Percentiles rank a stretch among this genome's conserved stretches.
These are phyloP conservation scores for Parazoanthus swiftii DNA, from an alignment of 92 coral and sea anemone species.

Conservation along the genomic window DNA sequence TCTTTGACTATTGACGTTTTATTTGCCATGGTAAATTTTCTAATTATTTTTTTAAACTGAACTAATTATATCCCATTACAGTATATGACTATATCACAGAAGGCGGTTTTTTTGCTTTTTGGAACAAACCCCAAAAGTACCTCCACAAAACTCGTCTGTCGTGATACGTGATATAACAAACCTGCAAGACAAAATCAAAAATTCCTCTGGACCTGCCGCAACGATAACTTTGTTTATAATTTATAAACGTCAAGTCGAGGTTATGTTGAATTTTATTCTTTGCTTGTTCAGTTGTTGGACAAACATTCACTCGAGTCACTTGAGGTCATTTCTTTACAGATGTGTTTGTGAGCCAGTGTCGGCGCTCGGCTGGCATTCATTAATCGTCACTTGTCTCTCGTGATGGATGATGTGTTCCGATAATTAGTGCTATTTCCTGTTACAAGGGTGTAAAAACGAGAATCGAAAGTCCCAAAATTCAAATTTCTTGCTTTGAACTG, in stretches of 20 bases:
- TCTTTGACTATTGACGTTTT: neutral
- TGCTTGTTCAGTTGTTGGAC: neutral
- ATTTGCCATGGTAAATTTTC: neutral
- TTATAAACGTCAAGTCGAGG: neutral
- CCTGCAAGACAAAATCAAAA: neutral
- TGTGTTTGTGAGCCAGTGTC: neutral
- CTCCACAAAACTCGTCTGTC: neutral
- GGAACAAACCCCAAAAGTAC: neutral
- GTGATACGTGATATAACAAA: neutral
- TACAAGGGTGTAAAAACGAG: conserved; percentile 17
- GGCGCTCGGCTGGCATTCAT: conserved; percentile 3
- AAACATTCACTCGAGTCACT: neutral
- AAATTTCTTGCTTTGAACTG: neutral
- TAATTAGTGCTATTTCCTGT: conserved; percentile 24
- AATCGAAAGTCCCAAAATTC: neutral
- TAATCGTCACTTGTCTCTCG: conserved; percentile 4
- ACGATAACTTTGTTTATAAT: neutral
- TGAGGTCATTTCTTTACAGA: neutral
- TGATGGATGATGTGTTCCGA: conserved; percentile 11
- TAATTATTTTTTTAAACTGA: neutral
- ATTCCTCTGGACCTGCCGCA: neutral
- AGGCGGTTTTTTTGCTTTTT: neutral
- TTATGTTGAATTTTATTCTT: neutral
- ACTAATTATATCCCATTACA: neutral
- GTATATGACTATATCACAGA: neutral